Conservation (phyloP, 1,140 invertebrate species). For the Polypedilum pembai region DNA sequence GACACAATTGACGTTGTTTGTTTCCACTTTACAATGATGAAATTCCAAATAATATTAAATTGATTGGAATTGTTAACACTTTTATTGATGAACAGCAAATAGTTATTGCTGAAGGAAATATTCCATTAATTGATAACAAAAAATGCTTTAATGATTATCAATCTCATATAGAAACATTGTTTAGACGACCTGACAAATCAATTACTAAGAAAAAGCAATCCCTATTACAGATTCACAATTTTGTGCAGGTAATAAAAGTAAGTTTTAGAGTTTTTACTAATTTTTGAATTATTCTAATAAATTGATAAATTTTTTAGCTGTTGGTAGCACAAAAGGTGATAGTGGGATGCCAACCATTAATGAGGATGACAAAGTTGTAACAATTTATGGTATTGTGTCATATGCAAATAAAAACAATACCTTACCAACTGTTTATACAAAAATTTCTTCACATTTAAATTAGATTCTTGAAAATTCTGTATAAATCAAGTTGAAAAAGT, state of each 20-base stretch:
- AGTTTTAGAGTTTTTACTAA: not conserved
- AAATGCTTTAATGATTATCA: too few relatives aligned
- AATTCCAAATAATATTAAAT: not conserved
- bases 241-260: not conserved
- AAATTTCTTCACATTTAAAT: constrained; percentile 36
- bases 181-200: too few relatives aligned
- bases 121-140: too few relatives aligned
- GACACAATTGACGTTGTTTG: not conserved
- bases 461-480: not conserved
- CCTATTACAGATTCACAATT: not conserved
- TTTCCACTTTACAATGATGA: not conserved
- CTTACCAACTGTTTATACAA: not conserved
- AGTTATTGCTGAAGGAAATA: too few relatives aligned
- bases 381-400: not conserved
- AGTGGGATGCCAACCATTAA: not conserved
- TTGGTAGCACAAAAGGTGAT: not conserved
- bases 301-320: too few relatives aligned
- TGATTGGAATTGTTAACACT: too few relatives aligned
- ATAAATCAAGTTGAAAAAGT: too few relatives aligned
- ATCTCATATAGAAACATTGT: too few relatives aligned
- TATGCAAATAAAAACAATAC: not conserved
- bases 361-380: not conserved
- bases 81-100: too few relatives aligned
- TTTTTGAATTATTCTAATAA: too few relatives aligned
- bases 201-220: too few relatives aligned